Evolutionary conservation across 1,140 invertebrate genomes (phyloP), one percentile per base, ranked within the genome.

Genomic region (Spodoptera frugiperda): DNA sequence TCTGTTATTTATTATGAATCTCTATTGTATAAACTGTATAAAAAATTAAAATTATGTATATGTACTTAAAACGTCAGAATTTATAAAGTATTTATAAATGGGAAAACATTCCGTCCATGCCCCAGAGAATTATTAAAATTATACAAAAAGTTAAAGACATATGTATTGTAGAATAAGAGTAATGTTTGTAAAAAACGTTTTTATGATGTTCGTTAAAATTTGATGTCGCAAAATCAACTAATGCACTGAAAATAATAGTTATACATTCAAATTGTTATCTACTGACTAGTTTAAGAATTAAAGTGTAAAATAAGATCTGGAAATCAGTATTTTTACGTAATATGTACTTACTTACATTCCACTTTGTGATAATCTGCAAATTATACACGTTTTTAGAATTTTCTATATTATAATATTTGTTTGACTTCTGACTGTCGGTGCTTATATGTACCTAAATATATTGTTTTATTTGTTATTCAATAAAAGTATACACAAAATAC

Each of bases 331-430:
- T 67, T 49, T 19, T 25, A 65, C 33, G 33, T 39, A 39, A 39
- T 39, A 39, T n/a, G n/a, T n/a, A 25, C n/a, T 12, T 49, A 49
- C 44, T 65, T 68, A 68, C 65, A 68, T 68, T 68, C 48, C 65
- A 68, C 12, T 4, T 48, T 53, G 15, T 48, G 14, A 51, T 51
- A 48, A 9, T 25, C 19, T 48, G 17, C n/a, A 19, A 44, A 63
- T 25, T 61, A 11, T 39, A 61, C 30, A 44, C 39, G 11, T 46
- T 17, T 6, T 61, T 39, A 25, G 46, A 19, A 17, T 67, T 49
- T 63, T 25, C 1, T 49, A 53, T n/a, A 39, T 8, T 44, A 17
- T 2, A 46, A 17, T 8, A 15, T 63, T 51, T 17, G 25, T 21
- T 67, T 44, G 39, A 63, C 33, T 12, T 33, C 33, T 9, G 33